A percentile compares a stretch with the other conserved stretches of the same genome.
Evolutionary conservation across 1,140 invertebrate genomes (phyloP).

Genomic region (Papilio dardanus): DNA sequence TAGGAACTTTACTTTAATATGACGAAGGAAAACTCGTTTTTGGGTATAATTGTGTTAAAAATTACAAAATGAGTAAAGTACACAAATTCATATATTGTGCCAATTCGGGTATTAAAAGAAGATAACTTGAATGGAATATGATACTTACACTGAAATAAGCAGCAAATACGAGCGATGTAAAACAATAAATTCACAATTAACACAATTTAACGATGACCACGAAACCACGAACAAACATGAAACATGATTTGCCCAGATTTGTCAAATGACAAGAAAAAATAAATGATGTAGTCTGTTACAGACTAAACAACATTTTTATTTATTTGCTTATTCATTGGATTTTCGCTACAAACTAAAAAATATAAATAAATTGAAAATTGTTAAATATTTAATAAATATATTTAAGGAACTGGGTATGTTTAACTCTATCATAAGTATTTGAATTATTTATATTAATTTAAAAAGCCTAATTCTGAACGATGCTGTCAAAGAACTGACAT

Average conservation of each 20-base stretch:
- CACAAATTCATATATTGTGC: neutral
- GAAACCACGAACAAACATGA: constrained; percentile 39
- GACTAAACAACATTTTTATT: constrained; percentile 22
- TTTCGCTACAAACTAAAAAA: neutral
- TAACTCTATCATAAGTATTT: neutral
- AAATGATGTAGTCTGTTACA: constrained; percentile 36
- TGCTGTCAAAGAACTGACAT: neutral
- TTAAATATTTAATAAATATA: neutral
- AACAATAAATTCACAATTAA: constrained; percentile 41
- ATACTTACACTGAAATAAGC: constrained; percentile 43
- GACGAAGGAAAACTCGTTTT: constrained; percentile 30
- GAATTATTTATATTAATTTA: too few relatives aligned
- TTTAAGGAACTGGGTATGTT: neutral
- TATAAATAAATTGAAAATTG: neutral
- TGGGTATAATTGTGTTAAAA: constrained; percentile 4
- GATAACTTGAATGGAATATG: neutral
- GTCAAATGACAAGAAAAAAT: constrained; percentile 55
- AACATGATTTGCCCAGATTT: constrained; percentile 51
- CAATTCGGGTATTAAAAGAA: neutral
- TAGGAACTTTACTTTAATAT: constrained; percentile 8
- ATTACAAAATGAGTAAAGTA: constrained; percentile 11
- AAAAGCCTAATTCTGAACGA: neutral
- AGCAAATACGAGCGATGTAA: constrained; percentile 21
- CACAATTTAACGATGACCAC: constrained; percentile 50
- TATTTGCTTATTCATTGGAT: too few relatives aligned